phyloP scores from a whole-genome alignment of 2,888 invertebrate genomes.

The Patella pellucida region DNA sequence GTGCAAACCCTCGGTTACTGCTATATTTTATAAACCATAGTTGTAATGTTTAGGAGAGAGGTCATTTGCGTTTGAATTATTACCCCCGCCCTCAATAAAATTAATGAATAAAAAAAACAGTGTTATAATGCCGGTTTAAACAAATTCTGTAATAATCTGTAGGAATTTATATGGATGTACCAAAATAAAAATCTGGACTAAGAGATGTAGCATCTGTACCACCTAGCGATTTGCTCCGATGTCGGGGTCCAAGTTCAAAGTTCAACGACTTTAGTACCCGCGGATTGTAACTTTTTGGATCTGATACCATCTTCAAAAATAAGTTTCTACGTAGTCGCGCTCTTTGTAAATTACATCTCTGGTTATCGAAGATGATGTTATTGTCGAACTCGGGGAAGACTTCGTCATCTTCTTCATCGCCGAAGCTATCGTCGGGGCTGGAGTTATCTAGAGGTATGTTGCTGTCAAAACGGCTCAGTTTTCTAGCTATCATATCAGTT shows the following conservation, averaged over 20 bases:
- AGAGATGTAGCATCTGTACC: conserved; percentile 21
- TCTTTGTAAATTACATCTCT: conserved; percentile 49
- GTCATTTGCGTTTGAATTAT: no score
- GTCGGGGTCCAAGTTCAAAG: conserved; percentile 33
- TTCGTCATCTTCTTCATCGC: conserved; percentile 52
- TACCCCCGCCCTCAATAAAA: no score
- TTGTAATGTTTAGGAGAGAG: no score
- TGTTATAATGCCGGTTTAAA: no score
- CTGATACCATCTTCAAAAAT: conserved; percentile 70
- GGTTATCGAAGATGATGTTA: conserved; percentile 58
- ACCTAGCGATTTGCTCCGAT: conserved; percentile 38
- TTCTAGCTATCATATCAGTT: conserved; percentile 35
- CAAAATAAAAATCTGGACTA: conserved; percentile 5
- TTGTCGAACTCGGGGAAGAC: conserved; percentile 55
- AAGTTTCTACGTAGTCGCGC: conserved; percentile 61
- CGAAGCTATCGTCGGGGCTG: conserved; percentile 24
- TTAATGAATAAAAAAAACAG: no score
- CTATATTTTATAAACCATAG: no score
- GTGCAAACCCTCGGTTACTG: no score
- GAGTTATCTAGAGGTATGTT: conserved; percentile 27
- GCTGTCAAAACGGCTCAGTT: conserved; percentile 24
- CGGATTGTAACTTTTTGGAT: conserved; percentile 69
- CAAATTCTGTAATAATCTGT: no score
- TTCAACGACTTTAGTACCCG: conserved; percentile 68
- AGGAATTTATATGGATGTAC: not conserved